Evolutionary conservation across 2,888 invertebrate species (phyloP).

Genomic region (Orchesellides sinensis): DNA sequence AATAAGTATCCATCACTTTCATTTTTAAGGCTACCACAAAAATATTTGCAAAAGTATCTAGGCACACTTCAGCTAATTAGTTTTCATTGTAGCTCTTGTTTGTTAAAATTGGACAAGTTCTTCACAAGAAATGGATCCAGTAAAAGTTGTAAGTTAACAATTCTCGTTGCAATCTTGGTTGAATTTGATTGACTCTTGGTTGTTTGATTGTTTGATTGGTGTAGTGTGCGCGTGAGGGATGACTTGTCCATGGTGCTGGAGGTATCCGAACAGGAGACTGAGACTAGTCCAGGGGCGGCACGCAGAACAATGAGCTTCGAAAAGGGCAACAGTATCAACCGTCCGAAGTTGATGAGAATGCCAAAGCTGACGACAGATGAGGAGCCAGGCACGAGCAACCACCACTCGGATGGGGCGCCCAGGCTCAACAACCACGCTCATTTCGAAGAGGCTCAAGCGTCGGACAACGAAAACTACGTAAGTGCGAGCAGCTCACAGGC

Average conservation of each 20-base stretch:
- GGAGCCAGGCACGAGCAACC: constrained; percentile 1
- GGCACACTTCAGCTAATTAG: too few relatives aligned
- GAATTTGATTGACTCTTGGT: too few relatives aligned
- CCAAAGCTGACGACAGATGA: constrained; percentile 56
- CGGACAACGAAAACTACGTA: constrained; percentile 68
- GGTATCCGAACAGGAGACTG: constrained; percentile 73
- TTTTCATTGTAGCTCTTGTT: too few relatives aligned
- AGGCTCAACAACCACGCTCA: not conserved
- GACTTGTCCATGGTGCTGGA: constrained; percentile 73
- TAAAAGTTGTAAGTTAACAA: too few relatives aligned
- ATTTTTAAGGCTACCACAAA: too few relatives aligned
- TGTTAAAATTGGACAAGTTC: too few relatives aligned
- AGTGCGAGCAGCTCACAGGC: constrained; percentile 71
- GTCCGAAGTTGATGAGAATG: constrained; percentile 49
- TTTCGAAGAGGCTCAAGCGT: constrained; percentile 5
- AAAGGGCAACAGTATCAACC: constrained; percentile 22
- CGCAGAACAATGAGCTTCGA: constrained; percentile 59
- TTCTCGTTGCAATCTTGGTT: too few relatives aligned
- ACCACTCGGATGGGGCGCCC: not conserved
- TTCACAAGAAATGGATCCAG: too few relatives aligned
- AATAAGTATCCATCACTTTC: too few relatives aligned
- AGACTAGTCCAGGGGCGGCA: constrained; percentile 70
- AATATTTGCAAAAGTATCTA: too few relatives aligned
- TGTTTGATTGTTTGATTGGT: not conserved
- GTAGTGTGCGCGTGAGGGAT: constrained; percentile 59